phyloP scores from a whole-genome alignment of 2,888 invertebrate species.

The Bombylius major region DNA sequence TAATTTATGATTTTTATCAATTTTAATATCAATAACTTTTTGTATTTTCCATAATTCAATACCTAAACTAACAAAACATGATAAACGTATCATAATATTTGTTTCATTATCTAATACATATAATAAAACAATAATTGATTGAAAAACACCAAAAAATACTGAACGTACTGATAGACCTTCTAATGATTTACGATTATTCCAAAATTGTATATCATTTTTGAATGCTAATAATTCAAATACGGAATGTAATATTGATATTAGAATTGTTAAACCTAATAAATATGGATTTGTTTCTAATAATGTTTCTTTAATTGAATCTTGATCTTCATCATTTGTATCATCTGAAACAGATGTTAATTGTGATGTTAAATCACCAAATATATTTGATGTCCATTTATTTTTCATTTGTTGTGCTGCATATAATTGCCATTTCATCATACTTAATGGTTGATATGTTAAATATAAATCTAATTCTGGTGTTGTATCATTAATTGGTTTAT shows the following conservation, averaged over 20 bases:
- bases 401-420: constrained; percentile 94
- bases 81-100: constrained; percentile 87
- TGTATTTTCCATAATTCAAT: constrained; percentile 99
- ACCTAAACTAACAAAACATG: constrained; percentile 84
- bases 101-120: constrained; percentile 99
- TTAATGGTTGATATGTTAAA: constrained; percentile 76
- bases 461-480: constrained; percentile 56
- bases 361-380: constrained; percentile 53
- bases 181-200: constrained; percentile 93
- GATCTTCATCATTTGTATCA: constrained; percentile 76
- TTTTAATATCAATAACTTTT: constrained; percentile 78
- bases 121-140: constrained; percentile 84
- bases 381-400: constrained; percentile 59
- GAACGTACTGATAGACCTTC: constrained; percentile 96
- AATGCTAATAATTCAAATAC: constrained; percentile 97
- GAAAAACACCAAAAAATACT: constrained; percentile 97
- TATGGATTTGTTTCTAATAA: constrained; percentile 95
- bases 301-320: constrained; percentile 85
- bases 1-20: constrained; percentile 59
- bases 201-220: constrained; percentile 99
- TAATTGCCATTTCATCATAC: constrained; percentile 95
- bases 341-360: constrained; percentile 37
- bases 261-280: constrained; percentile 78
- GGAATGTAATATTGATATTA: constrained; percentile 89
- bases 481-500: constrained; percentile 80